Base-by-base conservation (phyloP, 1,140 invertebrate genomes). In the Steinernema feltiae region DNA sequence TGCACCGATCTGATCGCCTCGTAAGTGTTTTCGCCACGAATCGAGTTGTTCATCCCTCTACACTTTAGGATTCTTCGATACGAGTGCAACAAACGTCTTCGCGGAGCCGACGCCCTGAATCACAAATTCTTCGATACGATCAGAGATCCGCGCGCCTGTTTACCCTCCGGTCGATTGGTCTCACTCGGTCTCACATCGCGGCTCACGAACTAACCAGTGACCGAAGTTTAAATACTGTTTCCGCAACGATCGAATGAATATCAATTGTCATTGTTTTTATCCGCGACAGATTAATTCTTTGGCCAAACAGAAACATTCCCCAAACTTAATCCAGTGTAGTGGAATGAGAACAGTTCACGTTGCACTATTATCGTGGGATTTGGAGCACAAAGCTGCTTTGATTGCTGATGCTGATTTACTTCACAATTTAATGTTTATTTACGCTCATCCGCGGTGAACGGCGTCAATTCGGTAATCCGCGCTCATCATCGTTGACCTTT, bases 51-150 rank as follows among this genome's bases (percentile, higher is more conserved):
- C 7, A 41, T 48, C 18, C 1, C 0, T 32, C 78, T 29, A 41
- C 21, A 74, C 32, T 78, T 72, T 24, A 78, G 76, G 69, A 74
- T 78, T 7, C 76, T 78, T 29, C 76, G 76, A 35, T 78, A 78
- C 27, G 76, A 78, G 27, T 31, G 76, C 35, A 41, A 32, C 7
- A 31, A 78, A 53, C 76, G 76, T 3, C 71, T 78, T 7, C 76
- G 76, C 27, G 76, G 76, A 18, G 30, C 27, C 21, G 76, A 70
- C 35, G 76, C 76, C 1, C 48, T 78, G 1, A 41, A 63, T 15
- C 76, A 78, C 29, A 30, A 63, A 18, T 78, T 32, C 70, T 78
- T 78, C 48, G 69, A 29, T 48, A 32, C 76, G 18, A 41, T 78
- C 21, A 53, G 69, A 30, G 77, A 79, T 27, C 75, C 76, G 48